Evolutionary conservation across 2,113 vertebrate genomes (phyloP).

Genomic region (Pseudopodoces humilis): DNA sequence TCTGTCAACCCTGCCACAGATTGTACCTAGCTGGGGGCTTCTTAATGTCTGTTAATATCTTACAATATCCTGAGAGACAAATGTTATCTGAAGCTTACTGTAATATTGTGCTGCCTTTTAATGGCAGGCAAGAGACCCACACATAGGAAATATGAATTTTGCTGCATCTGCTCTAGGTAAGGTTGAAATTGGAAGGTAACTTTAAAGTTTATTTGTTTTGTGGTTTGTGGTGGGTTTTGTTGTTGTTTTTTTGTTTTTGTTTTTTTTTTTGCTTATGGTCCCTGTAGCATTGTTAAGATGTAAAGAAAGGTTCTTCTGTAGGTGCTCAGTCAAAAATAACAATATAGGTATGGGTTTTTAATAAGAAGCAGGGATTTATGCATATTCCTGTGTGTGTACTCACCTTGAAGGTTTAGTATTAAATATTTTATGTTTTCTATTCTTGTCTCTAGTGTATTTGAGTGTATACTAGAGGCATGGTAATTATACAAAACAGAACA

Average conservation of each 20-base stretch:
- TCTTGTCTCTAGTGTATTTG: not conserved
- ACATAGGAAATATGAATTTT: not conserved
- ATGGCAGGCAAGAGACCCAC: not conserved
- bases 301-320: not conserved
- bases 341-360: not conserved
- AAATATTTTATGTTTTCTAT: constrained; percentile 21
- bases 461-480: not conserved
- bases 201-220: not conserved
- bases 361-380: not conserved
- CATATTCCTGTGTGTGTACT: not conserved
- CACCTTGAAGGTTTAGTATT: constrained; percentile 16
- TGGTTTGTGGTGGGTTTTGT: not conserved
- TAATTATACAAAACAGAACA: not conserved
- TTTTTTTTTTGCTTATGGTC: not conserved
- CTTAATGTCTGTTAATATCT: not conserved
- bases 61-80: not conserved
- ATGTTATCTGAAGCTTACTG: not conserved
- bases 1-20: not conserved
- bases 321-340: not conserved
- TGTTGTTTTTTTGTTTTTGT: not conserved
- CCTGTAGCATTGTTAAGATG: not conserved
- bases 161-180: not conserved
- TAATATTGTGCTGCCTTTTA: not conserved
- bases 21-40: not conserved
- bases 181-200: not conserved